A percentile compares a stretch with the other conserved stretches of the same genome.
Evolutionary conservation across 2,113 vertebrate species (phyloP).

Genomic region (Mastomys coucha): DNA sequence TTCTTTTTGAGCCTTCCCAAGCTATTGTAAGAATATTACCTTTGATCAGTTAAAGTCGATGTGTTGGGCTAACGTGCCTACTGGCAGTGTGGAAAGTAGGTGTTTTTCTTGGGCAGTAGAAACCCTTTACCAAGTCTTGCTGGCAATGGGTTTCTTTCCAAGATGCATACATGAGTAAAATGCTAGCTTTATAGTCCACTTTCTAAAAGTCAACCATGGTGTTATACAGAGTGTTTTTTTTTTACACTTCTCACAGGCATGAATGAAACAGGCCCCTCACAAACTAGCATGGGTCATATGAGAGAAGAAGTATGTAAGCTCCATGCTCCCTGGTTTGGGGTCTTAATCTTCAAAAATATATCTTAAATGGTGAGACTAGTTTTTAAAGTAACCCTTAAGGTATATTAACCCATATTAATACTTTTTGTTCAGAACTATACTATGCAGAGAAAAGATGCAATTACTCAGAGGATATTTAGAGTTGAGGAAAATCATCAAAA

Average conservation of each 20-base stretch:
- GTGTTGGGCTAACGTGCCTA: constrained; percentile 29
- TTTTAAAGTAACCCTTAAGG: constrained; percentile 51
- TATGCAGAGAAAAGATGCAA: constrained; percentile 78
- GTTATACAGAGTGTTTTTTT: constrained; percentile 36
- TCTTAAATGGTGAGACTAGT: constrained; percentile 58
- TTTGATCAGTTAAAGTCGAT: not conserved
- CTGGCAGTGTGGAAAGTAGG: not conserved
- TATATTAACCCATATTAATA: constrained; percentile 29
- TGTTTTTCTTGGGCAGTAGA: constrained; percentile 10
- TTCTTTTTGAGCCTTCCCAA: constrained; percentile 4
- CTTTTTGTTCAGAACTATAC: constrained; percentile 82
- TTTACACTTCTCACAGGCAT: constrained; percentile 4
- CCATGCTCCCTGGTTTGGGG: constrained; percentile 41
- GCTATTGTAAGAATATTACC: not conserved
- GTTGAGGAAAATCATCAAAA: constrained; percentile 82
- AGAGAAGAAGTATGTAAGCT: constrained; percentile 51
- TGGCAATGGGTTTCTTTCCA: constrained; percentile 41
- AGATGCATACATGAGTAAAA: constrained; percentile 44
- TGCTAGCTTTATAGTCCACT: constrained; percentile 1
- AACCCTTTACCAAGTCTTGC: constrained; percentile 15
- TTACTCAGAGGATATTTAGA: constrained; percentile 77
- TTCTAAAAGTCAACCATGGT: constrained; percentile 42
- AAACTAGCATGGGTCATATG: constrained; percentile 30
- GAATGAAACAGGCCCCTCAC: constrained; percentile 40
- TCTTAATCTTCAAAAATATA: constrained; percentile 60